phyloP scores from a whole-genome alignment of 1,140 invertebrate species.

The Phortica variegata region DNA sequence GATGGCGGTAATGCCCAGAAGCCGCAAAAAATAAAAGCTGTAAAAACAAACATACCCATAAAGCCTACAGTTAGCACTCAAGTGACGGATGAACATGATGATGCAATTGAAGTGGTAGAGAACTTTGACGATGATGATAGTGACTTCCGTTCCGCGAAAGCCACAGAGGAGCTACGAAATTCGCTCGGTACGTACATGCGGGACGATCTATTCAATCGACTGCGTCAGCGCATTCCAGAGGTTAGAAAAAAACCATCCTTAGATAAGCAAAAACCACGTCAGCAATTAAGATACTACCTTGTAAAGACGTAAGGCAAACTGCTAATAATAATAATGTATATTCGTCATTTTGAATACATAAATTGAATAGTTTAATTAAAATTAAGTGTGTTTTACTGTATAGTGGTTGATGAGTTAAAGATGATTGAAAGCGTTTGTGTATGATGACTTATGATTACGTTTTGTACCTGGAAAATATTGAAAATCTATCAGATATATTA shows the following conservation, averaged over 20 bases:
- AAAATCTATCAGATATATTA: slow-evolving; percentile 30
- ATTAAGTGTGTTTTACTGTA: slow-evolving; percentile 31
- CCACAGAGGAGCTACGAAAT: slow-evolving; percentile 40
- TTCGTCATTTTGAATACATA: too few relatives aligned
- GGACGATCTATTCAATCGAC: slow-evolving; percentile 31
- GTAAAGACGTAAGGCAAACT: slow-evolving; percentile 17
- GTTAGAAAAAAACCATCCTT: background rate
- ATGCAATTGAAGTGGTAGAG: background rate
- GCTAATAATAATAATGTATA: too few relatives aligned
- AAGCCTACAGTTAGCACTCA: too few relatives aligned
- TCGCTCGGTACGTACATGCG: slow-evolving; percentile 31
- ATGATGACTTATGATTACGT: slow-evolving; percentile 5
- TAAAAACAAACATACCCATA: too few relatives aligned
- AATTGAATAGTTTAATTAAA: slow-evolving; percentile 14
- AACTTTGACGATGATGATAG: slow-evolving; percentile 1
- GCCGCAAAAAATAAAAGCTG: too few relatives aligned
- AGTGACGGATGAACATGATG: background rate
- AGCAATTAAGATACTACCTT: slow-evolving; percentile 14
- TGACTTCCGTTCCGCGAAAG: background rate
- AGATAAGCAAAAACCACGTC: slow-evolving; percentile 12
- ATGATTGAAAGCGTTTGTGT: slow-evolving; percentile 4
- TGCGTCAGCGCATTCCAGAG: slow-evolving; percentile 28
- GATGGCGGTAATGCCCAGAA: too few relatives aligned
- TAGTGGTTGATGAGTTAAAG: too few relatives aligned
- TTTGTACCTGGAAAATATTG: slow-evolving; percentile 20